phyloP scores from a whole-genome alignment of 2,888 invertebrate genomes.

The Drosophila subquinaria region DNA sequence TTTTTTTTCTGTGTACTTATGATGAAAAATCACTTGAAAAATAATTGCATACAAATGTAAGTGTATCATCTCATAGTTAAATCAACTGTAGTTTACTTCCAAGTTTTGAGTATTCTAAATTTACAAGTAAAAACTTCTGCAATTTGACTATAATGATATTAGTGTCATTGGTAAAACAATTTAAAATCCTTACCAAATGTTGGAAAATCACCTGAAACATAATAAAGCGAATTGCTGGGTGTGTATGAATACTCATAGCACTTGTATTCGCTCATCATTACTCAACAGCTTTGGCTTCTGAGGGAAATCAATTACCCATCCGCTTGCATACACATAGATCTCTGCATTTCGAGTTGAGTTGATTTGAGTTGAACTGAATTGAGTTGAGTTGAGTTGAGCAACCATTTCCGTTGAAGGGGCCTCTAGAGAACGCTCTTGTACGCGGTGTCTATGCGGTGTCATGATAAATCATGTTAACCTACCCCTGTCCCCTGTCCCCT shows the following conservation, averaged over 20 bases:
- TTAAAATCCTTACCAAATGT: neutral
- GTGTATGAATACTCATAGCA: constrained; percentile 1
- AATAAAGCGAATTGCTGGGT: neutral
- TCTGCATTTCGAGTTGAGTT: neutral
- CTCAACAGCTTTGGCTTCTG: constrained; percentile 10
- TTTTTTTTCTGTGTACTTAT: too few species aligned
- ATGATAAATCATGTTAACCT: constrained; percentile 47
- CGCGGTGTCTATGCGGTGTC: constrained; percentile 13
- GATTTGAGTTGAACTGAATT: too few species aligned
- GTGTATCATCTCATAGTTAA: neutral
- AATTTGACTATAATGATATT: too few species aligned
- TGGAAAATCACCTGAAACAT: neutral
- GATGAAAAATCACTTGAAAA: neutral
- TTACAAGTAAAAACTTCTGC: neutral
- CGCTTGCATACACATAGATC: neutral
- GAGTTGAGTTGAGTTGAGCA: neutral
- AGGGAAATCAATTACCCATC: constrained; percentile 45
- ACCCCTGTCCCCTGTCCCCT: neutral
- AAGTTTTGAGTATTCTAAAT: neutral
- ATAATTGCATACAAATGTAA: neutral
- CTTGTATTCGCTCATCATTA: constrained; percentile 4
- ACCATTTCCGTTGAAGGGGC: neutral
- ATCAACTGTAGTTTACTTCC: neutral
- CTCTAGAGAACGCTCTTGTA: neutral
- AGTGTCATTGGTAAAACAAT: neutral